Evolutionary conservation across 1,140 invertebrate species (phyloP).

Genomic region (Formica selysi): DNA sequence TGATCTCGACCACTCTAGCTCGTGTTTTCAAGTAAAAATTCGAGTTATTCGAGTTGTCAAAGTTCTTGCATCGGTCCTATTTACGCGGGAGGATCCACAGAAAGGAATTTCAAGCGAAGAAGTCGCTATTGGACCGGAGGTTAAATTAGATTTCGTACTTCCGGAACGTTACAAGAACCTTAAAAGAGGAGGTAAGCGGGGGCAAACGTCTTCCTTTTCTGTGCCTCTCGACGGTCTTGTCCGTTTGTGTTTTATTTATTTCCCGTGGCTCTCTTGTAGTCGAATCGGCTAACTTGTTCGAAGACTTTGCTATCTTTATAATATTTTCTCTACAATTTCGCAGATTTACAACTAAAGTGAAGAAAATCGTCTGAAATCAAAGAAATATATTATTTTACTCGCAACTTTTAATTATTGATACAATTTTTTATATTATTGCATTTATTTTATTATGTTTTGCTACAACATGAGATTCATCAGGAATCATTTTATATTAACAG

Average conservation of each 20-base stretch:
- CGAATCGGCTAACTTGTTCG: constrained; percentile 50
- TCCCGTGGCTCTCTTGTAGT: constrained; percentile 28
- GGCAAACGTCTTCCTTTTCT: constrained; percentile 72
- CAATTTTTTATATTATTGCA: not conserved
- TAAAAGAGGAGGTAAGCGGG: constrained; percentile 77
- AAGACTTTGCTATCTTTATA: constrained; percentile 46
- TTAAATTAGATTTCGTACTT: constrained; percentile 80
- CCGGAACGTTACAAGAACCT: constrained; percentile 71
- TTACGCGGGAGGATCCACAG: constrained; percentile 50
- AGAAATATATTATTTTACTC: not conserved
- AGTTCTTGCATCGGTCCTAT: constrained; percentile 66
- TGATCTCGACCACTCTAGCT: constrained; percentile 47
- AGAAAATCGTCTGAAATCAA: constrained; percentile 11
- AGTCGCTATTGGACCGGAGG: constrained; percentile 62
- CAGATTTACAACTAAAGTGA: constrained; percentile 9
- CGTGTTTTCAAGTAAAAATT: constrained; percentile 59
- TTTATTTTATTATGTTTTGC: not conserved
- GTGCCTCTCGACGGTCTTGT: constrained; percentile 41
- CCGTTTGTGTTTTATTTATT: constrained; percentile 57
- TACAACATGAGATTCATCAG: too few species aligned
- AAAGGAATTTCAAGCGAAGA: constrained; percentile 59
- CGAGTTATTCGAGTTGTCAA: constrained; percentile 59
- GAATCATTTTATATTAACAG: not conserved
- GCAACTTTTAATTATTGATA: not conserved
- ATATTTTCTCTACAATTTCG: constrained; percentile 48